Percentiles rank a stretch among this genome's conserved stretches.
These are phyloP conservation scores for Lomographa bimaculata DNA, from an alignment of 2,888 invertebrate species.

Conservation along the genomic window DNA sequence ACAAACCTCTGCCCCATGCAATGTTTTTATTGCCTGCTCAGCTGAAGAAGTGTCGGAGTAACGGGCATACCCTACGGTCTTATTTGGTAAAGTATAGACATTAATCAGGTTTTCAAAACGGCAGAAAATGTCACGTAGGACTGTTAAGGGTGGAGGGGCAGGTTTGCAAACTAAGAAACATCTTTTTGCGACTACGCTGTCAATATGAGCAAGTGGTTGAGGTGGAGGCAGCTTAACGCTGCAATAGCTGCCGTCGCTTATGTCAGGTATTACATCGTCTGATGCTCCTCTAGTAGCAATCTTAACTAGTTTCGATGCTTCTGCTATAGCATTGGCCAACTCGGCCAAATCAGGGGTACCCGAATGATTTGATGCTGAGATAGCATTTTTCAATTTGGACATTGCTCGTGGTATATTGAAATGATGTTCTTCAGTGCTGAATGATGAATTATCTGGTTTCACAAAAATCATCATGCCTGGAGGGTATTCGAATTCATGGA, in stretches of 20 bases:
- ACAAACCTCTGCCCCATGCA: slow-evolving; percentile 95
- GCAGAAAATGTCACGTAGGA: slow-evolving; percentile 94
- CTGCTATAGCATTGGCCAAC: slow-evolving; percentile 89
- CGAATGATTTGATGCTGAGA: slow-evolving; percentile 46
- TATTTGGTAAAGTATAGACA: slow-evolving; percentile 93
- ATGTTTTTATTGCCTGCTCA: slow-evolving; percentile 85
- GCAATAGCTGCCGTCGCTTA: slow-evolving; percentile 78
- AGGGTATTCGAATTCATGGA: slow-evolving; percentile 96
- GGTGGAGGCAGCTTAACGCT: slow-evolving; percentile 89
- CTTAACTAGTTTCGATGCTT: slow-evolving; percentile 89
- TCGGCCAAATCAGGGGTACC: slow-evolving; percentile 84
- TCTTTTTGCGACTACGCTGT: slow-evolving; percentile 86
- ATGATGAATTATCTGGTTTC: slow-evolving; percentile 81
- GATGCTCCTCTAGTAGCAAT: slow-evolving; percentile 77
- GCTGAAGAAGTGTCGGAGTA: slow-evolving; percentile 91
- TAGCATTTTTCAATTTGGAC: slow-evolving; percentile 57
- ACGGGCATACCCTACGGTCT: slow-evolving; percentile 96
- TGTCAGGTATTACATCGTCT: slow-evolving; percentile 46
- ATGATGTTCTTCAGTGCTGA: slow-evolving; percentile 46
- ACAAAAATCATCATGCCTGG: slow-evolving; percentile 92
- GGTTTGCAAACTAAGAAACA: slow-evolving; percentile 87
- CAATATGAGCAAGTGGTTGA: slow-evolving; percentile 87
- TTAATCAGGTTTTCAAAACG: slow-evolving; percentile 96
- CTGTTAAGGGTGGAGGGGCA: slow-evolving; percentile 88
- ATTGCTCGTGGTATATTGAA: slow-evolving; percentile 49